Evolutionary conservation across 2,113 vertebrate species (phyloP).

Genomic region (Shinisaurus crocodilurus): DNA sequence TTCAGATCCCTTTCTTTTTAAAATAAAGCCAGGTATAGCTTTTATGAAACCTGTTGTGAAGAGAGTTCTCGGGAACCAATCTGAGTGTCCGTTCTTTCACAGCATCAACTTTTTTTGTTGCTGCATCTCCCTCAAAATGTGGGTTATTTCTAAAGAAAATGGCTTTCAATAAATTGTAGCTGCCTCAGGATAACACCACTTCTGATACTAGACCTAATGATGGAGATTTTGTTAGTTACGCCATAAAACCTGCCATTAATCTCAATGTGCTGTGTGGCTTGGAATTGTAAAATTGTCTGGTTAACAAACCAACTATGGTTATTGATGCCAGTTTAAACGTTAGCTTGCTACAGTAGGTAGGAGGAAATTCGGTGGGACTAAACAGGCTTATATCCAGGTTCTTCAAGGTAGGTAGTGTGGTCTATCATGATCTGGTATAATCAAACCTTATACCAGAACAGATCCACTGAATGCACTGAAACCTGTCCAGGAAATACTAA

Average conservation of each 20-base stretch:
- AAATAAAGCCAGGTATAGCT: neutral
- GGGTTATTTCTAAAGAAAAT: neutral
- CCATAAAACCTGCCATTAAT: neutral
- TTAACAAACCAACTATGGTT: neutral
- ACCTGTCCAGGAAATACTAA: too few relatives aligned
- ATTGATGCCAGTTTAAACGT: neutral
- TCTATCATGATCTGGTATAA: neutral
- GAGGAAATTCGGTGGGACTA: neutral
- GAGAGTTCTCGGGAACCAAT: neutral
- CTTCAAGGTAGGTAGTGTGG: neutral
- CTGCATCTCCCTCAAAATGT: neutral
- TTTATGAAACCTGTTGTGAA: neutral
- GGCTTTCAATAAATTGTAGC: neutral
- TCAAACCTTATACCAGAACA: neutral
- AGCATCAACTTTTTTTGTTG: neutral
- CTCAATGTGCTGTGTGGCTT: neutral
- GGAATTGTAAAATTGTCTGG: neutral
- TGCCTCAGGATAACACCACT: neutral
- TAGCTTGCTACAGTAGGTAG: neutral
- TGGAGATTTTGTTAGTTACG: neutral
- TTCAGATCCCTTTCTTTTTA: neutral
- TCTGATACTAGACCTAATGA: neutral
- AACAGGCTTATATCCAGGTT: neutral
- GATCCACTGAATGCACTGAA: neutral
- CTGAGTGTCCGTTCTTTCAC: neutral